A percentile compares a stretch with the other conserved stretches of the same genome.
These are phyloP conservation scores for Chaenocephalus aceratus DNA, from an alignment of 2,113 vertebrate species.

Conservation along the genomic window DNA sequence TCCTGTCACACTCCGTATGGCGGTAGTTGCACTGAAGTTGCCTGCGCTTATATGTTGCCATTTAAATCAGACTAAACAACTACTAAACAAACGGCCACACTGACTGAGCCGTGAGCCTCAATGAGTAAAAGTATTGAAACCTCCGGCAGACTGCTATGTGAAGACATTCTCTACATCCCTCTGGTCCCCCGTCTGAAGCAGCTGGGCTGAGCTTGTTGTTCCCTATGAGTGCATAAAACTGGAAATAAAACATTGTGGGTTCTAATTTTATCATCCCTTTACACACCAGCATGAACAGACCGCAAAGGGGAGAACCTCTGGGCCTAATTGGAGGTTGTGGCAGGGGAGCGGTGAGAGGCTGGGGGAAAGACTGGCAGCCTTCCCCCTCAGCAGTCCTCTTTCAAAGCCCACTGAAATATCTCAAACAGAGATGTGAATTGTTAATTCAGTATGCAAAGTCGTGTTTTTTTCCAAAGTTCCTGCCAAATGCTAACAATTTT, in stretches of 20 bases:
- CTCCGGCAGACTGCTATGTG: constrained; percentile 22
- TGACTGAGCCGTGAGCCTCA: constrained; percentile 1
- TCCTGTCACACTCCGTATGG: constrained; percentile 30
- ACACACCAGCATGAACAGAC: constrained; percentile 64
- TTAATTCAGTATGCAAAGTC: constrained; percentile 73
- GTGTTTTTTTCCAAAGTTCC: constrained; percentile 44
- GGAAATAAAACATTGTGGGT: constrained; percentile 78
- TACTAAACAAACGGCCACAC: constrained; percentile 14
- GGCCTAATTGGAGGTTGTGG: constrained; percentile 80
- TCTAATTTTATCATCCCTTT: constrained; percentile 80
- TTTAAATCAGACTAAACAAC: constrained; percentile 53
- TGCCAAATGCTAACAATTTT: constrained; percentile 62
- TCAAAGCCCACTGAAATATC: constrained; percentile 77
- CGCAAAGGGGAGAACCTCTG: constrained; percentile 70
- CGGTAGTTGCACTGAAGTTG: constrained; percentile 45
- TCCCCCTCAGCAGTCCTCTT: constrained; percentile 67
- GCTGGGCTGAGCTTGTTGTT: constrained; percentile 60
- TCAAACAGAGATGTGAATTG: constrained; percentile 79
- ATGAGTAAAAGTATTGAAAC: constrained; percentile 35
- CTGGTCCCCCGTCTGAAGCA: constrained; percentile 36
- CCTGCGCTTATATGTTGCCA: constrained; percentile 34
- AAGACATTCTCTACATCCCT: constrained; percentile 39
- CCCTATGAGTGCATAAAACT: constrained; percentile 70
- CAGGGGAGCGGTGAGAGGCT: constrained; percentile 59
- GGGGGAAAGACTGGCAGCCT: constrained; percentile 58